Conservation (phyloP, 2,888 invertebrate genomes). For the Allygus modestus region DNA sequence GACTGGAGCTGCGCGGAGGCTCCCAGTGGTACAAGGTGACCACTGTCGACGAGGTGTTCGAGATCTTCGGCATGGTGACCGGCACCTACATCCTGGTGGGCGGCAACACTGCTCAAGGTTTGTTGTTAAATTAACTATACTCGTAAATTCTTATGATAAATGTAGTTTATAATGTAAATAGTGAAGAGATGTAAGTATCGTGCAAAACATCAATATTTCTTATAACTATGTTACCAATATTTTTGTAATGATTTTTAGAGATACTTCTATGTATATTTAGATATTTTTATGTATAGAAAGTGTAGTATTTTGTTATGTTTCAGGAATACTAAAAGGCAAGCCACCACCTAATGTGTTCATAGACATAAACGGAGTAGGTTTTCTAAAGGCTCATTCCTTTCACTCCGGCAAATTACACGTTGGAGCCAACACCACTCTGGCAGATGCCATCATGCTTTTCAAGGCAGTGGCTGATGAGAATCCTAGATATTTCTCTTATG, state of each 20-base stretch:
- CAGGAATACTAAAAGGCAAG: slow-evolving; percentile 40
- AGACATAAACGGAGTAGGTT: slow-evolving; percentile 50
- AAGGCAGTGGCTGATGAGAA: slow-evolving; percentile 58
- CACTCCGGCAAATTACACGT: slow-evolving; percentile 73
- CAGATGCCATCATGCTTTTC: slow-evolving; percentile 76
- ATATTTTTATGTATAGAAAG: too few relatives aligned
- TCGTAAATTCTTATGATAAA: too few relatives aligned
- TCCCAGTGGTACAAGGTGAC: slow-evolving; percentile 79
- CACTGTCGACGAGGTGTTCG: slow-evolving; percentile 78
- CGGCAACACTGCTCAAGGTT: slow-evolving; percentile 79
- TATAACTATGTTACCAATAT: too few relatives aligned
- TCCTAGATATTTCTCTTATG: slow-evolving; percentile 77
- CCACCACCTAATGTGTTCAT: slow-evolving; percentile 45
- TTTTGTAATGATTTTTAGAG: neutral
- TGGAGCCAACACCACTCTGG: slow-evolving; percentile 79
- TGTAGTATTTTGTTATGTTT: too few relatives aligned
- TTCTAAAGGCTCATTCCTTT: slow-evolving; percentile 65
- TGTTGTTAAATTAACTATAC: neutral
- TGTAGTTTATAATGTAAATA: too few relatives aligned
- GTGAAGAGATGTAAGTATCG: too few relatives aligned
- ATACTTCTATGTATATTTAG: neutral
- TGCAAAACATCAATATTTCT: too few relatives aligned
- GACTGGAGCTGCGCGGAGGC: slow-evolving; percentile 71
- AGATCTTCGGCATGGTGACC: slow-evolving; percentile 76
- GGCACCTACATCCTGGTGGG: slow-evolving; percentile 80